phyloP scores from a whole-genome alignment of 2,888 invertebrate genomes.

The Cerastis rubricosa region DNA sequence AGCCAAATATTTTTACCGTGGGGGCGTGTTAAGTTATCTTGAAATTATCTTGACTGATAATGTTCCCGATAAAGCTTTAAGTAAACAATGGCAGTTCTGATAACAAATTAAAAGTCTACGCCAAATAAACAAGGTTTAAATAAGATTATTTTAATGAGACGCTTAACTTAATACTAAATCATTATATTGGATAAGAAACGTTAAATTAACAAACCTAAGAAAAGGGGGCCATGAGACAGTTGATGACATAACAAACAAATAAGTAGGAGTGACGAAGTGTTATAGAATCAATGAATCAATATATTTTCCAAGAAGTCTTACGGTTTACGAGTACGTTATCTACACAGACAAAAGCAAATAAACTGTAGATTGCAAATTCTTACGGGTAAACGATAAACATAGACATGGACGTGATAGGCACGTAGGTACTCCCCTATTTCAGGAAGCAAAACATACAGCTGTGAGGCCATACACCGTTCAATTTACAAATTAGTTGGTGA shows the following conservation, averaged over 20 bases:
- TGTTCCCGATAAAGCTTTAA: slow-evolving; percentile 20
- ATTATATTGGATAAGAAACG: not conserved
- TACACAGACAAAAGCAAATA: not conserved
- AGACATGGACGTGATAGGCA: not conserved
- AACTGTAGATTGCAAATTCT: slow-evolving; percentile 1
- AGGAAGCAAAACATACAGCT: not conserved
- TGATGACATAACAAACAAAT: not conserved
- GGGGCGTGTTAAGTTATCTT: slow-evolving; percentile 53
- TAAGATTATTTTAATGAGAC: slow-evolving; percentile 1
- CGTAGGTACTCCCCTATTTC: not conserved
- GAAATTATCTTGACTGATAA: slow-evolving; percentile 49
- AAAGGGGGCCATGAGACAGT: not conserved
- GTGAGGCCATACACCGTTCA: not conserved
- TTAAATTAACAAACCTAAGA: not conserved
- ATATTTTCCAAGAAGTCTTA: slow-evolving; percentile 9
- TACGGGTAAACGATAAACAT: not conserved
- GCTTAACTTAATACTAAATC: not conserved
- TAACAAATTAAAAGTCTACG: slow-evolving; percentile 13
- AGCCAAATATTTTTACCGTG: slow-evolving; percentile 30
- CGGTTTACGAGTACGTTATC: no score
- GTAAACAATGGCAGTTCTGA: slow-evolving; percentile 22
- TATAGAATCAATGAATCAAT: slow-evolving; percentile 13
- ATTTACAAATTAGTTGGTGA: not conserved
- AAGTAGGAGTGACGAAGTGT: not conserved
- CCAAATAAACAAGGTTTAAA: slow-evolving; percentile 2